Evolutionary conservation across 2,113 vertebrate genomes (phyloP).

Genomic region (Pygoscelis antarcticus): DNA sequence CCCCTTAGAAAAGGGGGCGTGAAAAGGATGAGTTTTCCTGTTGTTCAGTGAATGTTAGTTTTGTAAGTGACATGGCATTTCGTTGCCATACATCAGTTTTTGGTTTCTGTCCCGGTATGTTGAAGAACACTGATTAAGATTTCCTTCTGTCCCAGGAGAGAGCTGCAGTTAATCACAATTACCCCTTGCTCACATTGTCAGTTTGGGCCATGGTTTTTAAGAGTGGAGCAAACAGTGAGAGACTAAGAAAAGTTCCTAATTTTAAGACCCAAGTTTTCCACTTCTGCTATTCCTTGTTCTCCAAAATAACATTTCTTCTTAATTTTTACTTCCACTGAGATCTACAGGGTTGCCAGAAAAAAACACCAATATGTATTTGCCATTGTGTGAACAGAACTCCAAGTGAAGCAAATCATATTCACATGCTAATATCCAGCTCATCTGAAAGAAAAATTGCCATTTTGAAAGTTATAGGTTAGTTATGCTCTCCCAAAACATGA

Average conservation of each 20-base stretch:
- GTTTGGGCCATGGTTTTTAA: neutral
- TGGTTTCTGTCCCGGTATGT: neutral
- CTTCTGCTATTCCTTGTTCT: conserved; percentile 7
- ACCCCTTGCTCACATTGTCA: neutral
- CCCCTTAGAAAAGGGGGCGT: neutral
- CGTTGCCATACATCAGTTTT: neutral
- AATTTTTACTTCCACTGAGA: neutral
- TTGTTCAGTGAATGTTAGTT: neutral
- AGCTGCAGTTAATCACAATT: neutral
- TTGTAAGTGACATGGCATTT: neutral
- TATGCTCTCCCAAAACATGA: neutral
- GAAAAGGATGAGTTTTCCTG: neutral
- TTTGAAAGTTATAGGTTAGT: neutral
- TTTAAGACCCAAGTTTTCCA: neutral
- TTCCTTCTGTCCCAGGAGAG: neutral
- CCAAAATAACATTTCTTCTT: neutral
- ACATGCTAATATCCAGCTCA: neutral
- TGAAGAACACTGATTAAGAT: neutral
- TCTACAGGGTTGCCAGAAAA: neutral
- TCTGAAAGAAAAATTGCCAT: neutral
- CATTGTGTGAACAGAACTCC: neutral
- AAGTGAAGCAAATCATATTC: neutral
- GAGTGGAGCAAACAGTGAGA: neutral
- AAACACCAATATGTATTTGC: neutral
- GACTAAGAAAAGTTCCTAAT: neutral